Base-by-base conservation (phyloP, 2,888 invertebrate species). In the Tetragnatha montana region DNA sequence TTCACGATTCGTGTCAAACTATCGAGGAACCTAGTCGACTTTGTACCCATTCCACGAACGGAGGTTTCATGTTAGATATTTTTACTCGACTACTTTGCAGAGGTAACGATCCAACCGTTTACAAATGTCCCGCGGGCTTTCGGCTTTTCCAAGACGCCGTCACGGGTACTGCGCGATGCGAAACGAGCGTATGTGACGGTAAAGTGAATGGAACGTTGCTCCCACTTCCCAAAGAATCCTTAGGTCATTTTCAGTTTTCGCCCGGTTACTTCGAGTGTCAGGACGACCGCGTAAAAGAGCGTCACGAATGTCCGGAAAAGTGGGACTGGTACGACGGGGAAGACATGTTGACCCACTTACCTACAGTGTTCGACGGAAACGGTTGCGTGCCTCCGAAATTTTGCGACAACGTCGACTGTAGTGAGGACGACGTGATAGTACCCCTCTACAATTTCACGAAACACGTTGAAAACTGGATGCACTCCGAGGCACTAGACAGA, bases 271-370 rank as follows among this genome's bases (percentile, higher is more conserved):
- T 60, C 35, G 60, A 75, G 74, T 81, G 82, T 19, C 50, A 21
- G n/a, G 12, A 21, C n/a, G 49, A 14, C n/a, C 49, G 76, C 12
- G 49, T 49, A 8, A 19, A 22, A 17, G 17, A 47, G 35, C 14
- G 17, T 10, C 17, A 49, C 8, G 8, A 8, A 47, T 50, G 73
- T 14, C 49, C 73, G 1, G 8, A 21, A 4, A n/a, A 51, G n/a
- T 74, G 73, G 81, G 81, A 82, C 22, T 47, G 21, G 1, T 73
- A 35, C 14, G 1, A 6, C 0, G 80, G 69, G 0, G 80, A 69
- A 4, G 69, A 80, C 35, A 35, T 35, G 35, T 80, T 80, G 47
- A 80, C 80, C 6, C 70, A 80, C 8, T 21, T 81, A 14, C 81
- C 81, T 1, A 70, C 14, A n/a, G 81, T 73, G 1, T 81, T 81